Evolutionary conservation across 2,113 vertebrate genomes (phyloP), one percentile per base, ranked within the genome.

Genomic region (Aptenodytes forsteri): DNA sequence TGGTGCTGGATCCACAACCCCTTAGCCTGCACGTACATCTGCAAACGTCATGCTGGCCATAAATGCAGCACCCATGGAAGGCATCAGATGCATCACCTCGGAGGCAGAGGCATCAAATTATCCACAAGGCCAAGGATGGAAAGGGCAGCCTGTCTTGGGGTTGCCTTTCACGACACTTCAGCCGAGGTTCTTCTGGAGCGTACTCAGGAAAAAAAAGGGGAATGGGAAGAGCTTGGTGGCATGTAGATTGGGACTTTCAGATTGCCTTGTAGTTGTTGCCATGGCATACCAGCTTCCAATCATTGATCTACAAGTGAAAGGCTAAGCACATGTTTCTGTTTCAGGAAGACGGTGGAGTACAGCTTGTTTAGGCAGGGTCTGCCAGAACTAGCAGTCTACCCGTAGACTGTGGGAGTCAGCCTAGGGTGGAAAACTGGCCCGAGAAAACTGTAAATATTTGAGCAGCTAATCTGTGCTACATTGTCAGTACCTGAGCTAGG

Each of bases 381-480:
- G 82, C 76, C 56, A 76, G 66, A 90, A 58, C 71, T 25, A 90
- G 46, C 47, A 73, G 42, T n/a, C 82, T 69, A 44, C 23, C 40
- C 3, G 2, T 3, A 66, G 65, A 61, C n/a, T 59, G 23, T 30
- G 52, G 69, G 40, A 54, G 38, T 76, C 40, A 26, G 84, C 49
- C 85, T 55, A 54, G 58, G 36, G 78, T 73, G 46, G 71, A 97
- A 97, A 95, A 77, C 85, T 81, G 85, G 72, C 85, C 80, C 3
- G 12, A 93, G 93, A 92, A 95, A 92, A 88, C 59, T 36, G 56
- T 49, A 95, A 97, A 94, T 97, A 97, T 97, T 97, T 95, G 96
- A 89, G 82, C 83, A 95, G 76, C 79, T 97, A 89, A 96, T 95
- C 95, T 95, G 50, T 75, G 55, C 55, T 81, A 38, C 72, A 6